Percentiles rank a stretch among this genome's conserved stretches.
Evolutionary conservation across 1,140 invertebrate genomes (phyloP).

Genomic region (Planococcus citri): DNA sequence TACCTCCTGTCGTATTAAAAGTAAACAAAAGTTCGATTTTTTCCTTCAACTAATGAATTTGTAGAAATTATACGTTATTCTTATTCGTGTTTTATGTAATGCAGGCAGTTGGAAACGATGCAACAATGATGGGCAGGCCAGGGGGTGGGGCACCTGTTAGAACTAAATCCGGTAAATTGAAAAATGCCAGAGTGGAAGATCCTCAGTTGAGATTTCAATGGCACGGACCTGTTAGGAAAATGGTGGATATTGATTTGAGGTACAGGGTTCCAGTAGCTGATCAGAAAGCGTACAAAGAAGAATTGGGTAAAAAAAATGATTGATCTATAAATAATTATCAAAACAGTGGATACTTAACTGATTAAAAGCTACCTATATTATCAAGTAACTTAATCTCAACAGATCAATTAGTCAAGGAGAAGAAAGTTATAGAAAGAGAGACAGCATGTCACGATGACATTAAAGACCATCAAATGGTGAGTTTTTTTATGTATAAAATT

Average conservation of each 20-base stretch:
- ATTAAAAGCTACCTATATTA: not conserved
- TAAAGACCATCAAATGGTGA: slow-evolving; percentile 21
- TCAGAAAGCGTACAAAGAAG: slow-evolving; percentile 27
- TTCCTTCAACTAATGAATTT: too few relatives aligned
- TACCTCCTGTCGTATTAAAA: slow-evolving; percentile 22
- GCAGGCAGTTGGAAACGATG: slow-evolving; percentile 23
- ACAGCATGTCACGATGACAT: slow-evolving; percentile 20
- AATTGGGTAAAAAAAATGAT: slow-evolving; percentile 28
- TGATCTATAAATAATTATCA: not conserved
- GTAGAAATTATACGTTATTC: too few relatives aligned
- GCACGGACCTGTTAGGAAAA: slow-evolving; percentile 27
- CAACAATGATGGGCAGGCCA: slow-evolving; percentile 25
- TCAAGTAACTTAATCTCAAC: not conserved
- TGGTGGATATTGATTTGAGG: slow-evolving; percentile 29
- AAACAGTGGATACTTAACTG: too few relatives aligned
- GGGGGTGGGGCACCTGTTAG: slow-evolving; percentile 24
- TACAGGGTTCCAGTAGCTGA: slow-evolving; percentile 27
- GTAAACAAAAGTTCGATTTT: not conserved
- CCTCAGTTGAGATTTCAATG: slow-evolving; percentile 29
- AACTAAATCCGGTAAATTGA: slow-evolving; percentile 25
- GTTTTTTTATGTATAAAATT: not conserved
- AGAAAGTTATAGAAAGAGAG: slow-evolving; percentile 22
- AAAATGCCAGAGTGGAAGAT: slow-evolving; percentile 24
- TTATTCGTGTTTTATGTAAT: not conserved
- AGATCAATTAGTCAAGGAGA: slow-evolving; percentile 23